A percentile compares a stretch with the other conserved stretches of the same genome.
Conservation (phyloP, 2,888 invertebrate species). For the Pimpla rufipes region DNA sequence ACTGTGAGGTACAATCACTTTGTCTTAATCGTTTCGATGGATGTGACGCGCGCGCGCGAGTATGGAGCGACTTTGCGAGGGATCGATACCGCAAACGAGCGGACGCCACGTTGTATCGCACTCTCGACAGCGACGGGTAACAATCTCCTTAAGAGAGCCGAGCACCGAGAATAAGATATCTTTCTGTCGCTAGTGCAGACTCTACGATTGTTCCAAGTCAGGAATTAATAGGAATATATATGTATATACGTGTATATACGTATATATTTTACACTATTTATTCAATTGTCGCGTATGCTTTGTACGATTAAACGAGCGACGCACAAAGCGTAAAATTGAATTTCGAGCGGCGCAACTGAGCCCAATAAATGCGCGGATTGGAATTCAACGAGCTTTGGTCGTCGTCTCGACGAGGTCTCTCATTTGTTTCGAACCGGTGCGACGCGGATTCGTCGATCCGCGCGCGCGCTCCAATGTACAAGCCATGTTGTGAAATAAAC, state of each 20-base stretch:
- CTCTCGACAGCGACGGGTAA: too few species aligned
- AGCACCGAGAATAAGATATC: slow-evolving; percentile 15
- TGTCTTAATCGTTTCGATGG: slow-evolving; percentile 49
- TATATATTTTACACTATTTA: slow-evolving; percentile 52
- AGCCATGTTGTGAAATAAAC: slow-evolving; percentile 55
- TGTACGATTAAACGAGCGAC: slow-evolving; percentile 24
- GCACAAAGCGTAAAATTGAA: slow-evolving; percentile 43
- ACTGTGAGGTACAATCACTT: slow-evolving; percentile 64
- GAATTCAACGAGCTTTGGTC: slow-evolving; percentile 46
- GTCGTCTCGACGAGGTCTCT: slow-evolving; percentile 6
- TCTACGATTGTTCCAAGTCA: slow-evolving; percentile 43
- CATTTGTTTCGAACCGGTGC: slow-evolving; percentile 34
- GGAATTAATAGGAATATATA: slow-evolving; percentile 27
- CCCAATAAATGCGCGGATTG: slow-evolving; percentile 54
- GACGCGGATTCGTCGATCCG: slow-evolving; percentile 32
- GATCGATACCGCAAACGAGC: neutral
- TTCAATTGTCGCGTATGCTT: slow-evolving; percentile 35
- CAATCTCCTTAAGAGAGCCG: too few species aligned
- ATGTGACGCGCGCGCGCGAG: slow-evolving; percentile 7
- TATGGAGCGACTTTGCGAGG: neutral
- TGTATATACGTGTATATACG: neutral
- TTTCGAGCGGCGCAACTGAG: slow-evolving; percentile 52
- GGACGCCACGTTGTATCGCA: too few species aligned
- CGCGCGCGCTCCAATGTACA: slow-evolving; percentile 49
- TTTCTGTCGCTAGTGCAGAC: slow-evolving; percentile 24